Base-by-base conservation (phyloP, 2,113 vertebrate genomes). In the Leucosticte australis region DNA sequence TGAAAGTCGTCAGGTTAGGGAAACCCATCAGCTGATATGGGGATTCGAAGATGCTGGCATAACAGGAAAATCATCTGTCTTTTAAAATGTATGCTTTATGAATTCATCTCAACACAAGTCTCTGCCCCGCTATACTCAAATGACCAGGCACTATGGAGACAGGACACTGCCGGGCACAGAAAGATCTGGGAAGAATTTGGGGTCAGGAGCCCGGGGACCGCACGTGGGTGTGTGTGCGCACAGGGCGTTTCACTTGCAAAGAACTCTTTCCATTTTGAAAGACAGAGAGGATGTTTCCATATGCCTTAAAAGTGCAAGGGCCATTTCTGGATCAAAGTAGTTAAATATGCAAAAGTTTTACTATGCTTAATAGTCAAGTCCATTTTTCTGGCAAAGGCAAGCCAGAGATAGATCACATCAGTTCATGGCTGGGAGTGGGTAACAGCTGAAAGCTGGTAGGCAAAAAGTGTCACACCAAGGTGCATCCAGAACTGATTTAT, bases 241-340 rank as follows among this genome's bases (percentile, higher is more conserved):
- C 0, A 1, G 1, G 37, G 49, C 6, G 8, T 50, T 94, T 68
- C 30, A 69, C 41, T 76, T 0, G 12, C 81, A 39, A 83, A 90
- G 78, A 93, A 73, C 77, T 69, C 84, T 33, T 89, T 87, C 68
- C 95, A 93, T 97, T 97, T 97, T 87, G 84, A 96, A 97, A 95
- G 94, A 95, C 95, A 95, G 87, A 95, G 88, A 95, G 83, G 95
- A 96, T 87, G 53, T 95, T 97, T 95, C 96, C 94, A 76, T 84
- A 94, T 87, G 94, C 94, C 95, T 95, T 74, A 84, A 97, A 97
- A 97, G 96, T 97, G 96, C 97, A 97, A 97, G 92, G 95, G 95
- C 55, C 87, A 68, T 95, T 95, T 96, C 92, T 95, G 90, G 90
- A 91, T 96, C 90, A 79, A 95, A 95, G 94, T 96, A 97, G 92